Percentiles rank a stretch among this genome's conserved stretches.
phyloP scores from a whole-genome alignment of 2,113 vertebrate genomes.

The Lycocorax pyrrhopterus region DNA sequence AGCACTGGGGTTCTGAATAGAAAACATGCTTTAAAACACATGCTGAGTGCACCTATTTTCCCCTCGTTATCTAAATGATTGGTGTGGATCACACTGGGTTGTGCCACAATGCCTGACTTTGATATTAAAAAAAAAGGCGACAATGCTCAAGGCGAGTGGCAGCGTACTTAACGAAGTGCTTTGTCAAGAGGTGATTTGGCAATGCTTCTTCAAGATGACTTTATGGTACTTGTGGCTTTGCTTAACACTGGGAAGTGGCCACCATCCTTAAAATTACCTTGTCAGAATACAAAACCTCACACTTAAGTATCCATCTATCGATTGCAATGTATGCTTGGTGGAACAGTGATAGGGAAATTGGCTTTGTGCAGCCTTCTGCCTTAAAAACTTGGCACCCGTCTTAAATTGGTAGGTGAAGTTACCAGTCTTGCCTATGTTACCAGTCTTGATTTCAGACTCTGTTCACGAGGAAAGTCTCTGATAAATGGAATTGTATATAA shows the following conservation, averaged over 20 bases:
- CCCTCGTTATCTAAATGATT: not conserved
- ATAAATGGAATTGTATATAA: not conserved
- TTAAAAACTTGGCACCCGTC: not conserved
- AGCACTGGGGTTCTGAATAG: slow-evolving; percentile 2
- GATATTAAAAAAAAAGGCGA: not conserved
- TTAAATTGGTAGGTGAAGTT: not conserved
- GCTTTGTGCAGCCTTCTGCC: not conserved
- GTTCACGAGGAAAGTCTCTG: not conserved
- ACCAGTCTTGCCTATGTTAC: not conserved
- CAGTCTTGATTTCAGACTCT: not conserved
- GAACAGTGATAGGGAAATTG: not conserved
- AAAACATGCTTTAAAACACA: not conserved
- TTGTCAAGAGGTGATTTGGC: not conserved
- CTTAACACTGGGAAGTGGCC: not conserved
- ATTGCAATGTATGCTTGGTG: not conserved
- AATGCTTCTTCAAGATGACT: not conserved
- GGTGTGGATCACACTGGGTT: not conserved
- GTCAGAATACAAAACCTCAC: not conserved
- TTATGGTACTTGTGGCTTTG: not conserved
- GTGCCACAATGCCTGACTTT: not conserved
- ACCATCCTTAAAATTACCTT: not conserved
- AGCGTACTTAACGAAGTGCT: not conserved
- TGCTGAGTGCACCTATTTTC: not conserved
- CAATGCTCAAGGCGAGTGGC: not conserved
- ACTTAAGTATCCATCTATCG: not conserved